Conservation (phyloP, 53 echinoderm and acorn worm species). For the Actinopyga echinites region DNA sequence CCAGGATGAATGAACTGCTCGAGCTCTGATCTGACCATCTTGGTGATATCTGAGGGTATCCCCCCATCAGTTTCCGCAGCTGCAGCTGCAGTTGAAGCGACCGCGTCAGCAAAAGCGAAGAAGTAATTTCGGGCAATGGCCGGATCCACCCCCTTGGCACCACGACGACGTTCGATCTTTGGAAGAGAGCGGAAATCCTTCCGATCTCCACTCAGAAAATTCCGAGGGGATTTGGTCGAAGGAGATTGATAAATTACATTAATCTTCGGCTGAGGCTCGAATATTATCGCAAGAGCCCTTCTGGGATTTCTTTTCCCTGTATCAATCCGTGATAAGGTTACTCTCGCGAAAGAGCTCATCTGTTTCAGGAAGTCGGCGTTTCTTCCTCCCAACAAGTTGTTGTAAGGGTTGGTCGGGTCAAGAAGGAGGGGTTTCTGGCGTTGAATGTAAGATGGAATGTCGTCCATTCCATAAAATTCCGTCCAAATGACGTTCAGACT, state of each 20-base stretch:
- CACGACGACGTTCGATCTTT: background rate
- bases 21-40: background rate
- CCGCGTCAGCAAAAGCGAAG: slow-evolving; percentile 9
- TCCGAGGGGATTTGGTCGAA: background rate
- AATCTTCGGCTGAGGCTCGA: background rate
- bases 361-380: background rate
- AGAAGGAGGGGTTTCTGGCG: background rate
- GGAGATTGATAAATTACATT: background rate
- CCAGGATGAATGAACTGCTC: background rate
- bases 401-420: slow-evolving; percentile 12
- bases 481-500: background rate
- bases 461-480: background rate
- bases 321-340: background rate
- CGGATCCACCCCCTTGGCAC: slow-evolving; percentile 11
- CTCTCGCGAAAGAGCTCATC: slow-evolving; percentile 7
- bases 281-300: background rate
- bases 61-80: too few relatives aligned
- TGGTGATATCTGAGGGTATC: background rate
- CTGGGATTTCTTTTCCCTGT: background rate
- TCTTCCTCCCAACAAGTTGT: background rate
- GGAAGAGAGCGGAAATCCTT: background rate
- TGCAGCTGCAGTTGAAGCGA: background rate
- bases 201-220: background rate
- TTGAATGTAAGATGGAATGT: slow-evolving; percentile 5
- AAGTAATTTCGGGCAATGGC: background rate